Conservation (phyloP, 2,888 invertebrate genomes). For the Apamea sordens region DNA sequence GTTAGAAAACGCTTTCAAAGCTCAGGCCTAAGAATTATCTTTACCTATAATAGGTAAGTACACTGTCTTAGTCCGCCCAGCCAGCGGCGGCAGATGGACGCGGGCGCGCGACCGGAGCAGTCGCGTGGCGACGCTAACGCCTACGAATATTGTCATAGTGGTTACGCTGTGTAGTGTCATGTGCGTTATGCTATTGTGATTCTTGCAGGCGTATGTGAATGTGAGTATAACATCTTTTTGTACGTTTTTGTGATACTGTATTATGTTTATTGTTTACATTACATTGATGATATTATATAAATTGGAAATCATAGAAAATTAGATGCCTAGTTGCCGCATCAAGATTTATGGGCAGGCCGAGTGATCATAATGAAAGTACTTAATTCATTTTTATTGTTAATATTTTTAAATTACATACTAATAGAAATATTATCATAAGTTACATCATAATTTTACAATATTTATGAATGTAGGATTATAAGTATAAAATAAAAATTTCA, state of each 20-base stretch:
- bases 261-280: not conserved
- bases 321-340: constrained; percentile 24
- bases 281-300: not conserved
- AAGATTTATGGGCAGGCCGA: constrained; percentile 13
- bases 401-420: not conserved
- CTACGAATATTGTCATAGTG: constrained; percentile 60
- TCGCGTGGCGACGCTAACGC: constrained; percentile 65
- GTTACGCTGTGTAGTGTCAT: constrained; percentile 68
- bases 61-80: constrained; percentile 42
- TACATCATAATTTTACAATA: not conserved
- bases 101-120: constrained; percentile 62
- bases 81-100: constrained; percentile 64
- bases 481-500: constrained; percentile 4
- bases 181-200: constrained; percentile 67
- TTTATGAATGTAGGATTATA: not conserved
- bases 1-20: constrained; percentile 26
- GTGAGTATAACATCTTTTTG: constrained; percentile 54
- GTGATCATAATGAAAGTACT: constrained; percentile 5
- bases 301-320: constrained; percentile 11
- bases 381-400: not conserved
- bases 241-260: not conserved
- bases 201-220: constrained; percentile 55
- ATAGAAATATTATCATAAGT: not conserved
- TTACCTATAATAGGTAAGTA: constrained; percentile 47
- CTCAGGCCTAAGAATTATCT: constrained; percentile 53